Percentiles rank a stretch among this genome's conserved stretches.
These are phyloP conservation scores for Drosophila pandora DNA, from an alignment of 1,140 invertebrate genomes.

Conservation along the genomic window DNA sequence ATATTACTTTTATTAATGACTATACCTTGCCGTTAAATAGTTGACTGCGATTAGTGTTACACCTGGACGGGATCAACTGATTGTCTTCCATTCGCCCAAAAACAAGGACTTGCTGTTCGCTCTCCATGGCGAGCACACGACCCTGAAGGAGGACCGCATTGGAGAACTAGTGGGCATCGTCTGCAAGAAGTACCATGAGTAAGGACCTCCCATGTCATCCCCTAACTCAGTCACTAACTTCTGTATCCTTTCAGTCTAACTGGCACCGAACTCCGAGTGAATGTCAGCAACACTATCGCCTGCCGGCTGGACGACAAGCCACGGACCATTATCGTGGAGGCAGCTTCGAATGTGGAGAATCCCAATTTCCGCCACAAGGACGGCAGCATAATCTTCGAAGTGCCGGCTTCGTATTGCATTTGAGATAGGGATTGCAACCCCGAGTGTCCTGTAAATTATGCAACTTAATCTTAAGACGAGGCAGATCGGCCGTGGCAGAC, in stretches of 20 bases:
- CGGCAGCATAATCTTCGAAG: constrained; percentile 80
- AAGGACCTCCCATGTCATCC: constrained; percentile 81
- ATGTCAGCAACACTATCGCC: constrained; percentile 71
- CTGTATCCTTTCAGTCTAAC: constrained; percentile 45
- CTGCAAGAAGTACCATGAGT: constrained; percentile 90
- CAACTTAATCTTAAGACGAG: constrained; percentile 30
- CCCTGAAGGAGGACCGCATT: constrained; percentile 88
- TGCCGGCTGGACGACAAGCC: constrained; percentile 75
- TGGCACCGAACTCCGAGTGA: constrained; percentile 73
- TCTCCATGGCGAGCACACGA: constrained; percentile 83
- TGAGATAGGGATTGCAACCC: constrained; percentile 26
- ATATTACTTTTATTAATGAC: background rate
- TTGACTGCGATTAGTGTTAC: constrained; percentile 92
- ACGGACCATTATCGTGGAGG: constrained; percentile 73
- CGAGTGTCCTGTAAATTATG: constrained; percentile 57
- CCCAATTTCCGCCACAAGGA: constrained; percentile 72
- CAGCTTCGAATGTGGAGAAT: constrained; percentile 69
- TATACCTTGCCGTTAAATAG: constrained; percentile 69
- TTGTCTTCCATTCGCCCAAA: constrained; percentile 93
- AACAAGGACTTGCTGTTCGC: constrained; percentile 96
- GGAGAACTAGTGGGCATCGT: constrained; percentile 96
- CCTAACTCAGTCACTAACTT: background rate
- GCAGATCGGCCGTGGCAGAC: background rate
- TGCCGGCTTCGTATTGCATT: constrained; percentile 76
- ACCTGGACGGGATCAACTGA: constrained; percentile 93